Evolutionary conservation across 1,140 invertebrate genomes (phyloP).

Genomic region (Ephestia elutella): DNA sequence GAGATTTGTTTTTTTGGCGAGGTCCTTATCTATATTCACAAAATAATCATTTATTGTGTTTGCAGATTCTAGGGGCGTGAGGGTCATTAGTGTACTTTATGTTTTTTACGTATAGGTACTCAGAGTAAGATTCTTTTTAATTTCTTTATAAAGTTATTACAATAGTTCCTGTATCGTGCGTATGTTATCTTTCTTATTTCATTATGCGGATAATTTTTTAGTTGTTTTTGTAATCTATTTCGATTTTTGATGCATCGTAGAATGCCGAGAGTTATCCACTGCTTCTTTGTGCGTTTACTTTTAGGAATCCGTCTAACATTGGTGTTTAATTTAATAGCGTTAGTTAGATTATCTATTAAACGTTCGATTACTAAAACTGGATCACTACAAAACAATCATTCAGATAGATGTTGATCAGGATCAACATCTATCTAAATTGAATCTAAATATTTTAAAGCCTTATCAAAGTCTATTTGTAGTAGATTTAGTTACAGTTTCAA

Average conservation of each 20-base stretch:
- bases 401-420: not conserved
- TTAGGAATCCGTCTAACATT: not conserved
- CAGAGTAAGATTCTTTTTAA: not conserved
- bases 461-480: not conserved
- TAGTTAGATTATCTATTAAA: not conserved
- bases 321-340: not conserved
- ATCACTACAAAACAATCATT: not conserved
- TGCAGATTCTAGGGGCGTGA: not conserved
- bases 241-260: not conserved
- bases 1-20: not conserved
- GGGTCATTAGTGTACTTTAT: not conserved
- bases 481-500: not conserved
- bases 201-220: not conserved
- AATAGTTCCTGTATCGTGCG: not conserved
- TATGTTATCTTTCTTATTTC: not conserved
- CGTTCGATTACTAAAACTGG: not conserved
- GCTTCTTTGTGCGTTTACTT: not conserved
- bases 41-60: not conserved
- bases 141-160: not conserved
- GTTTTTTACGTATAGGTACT: not conserved
- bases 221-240: not conserved
- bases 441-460: not conserved
- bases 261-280: not conserved
- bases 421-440: too few species aligned
- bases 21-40: not conserved